These are phyloP conservation scores for Stramonita haemastoma DNA, from an alignment of 2,888 invertebrate species.

Conservation along the genomic window DNA sequence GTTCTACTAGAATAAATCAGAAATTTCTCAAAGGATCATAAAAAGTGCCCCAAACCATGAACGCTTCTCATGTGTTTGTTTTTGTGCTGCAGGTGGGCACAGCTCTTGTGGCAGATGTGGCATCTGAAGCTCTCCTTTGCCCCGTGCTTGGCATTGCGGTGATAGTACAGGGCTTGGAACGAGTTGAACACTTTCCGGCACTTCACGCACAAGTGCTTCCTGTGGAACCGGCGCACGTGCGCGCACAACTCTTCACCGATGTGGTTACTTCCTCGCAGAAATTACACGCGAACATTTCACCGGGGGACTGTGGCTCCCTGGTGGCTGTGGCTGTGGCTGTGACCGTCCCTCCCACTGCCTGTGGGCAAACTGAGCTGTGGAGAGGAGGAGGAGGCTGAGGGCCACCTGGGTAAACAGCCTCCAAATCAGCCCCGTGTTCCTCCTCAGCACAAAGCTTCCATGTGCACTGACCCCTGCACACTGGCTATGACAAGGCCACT, in stretches of 20 bases:
- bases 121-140: not conserved
- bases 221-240: not conserved
- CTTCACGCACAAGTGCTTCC: not conserved
- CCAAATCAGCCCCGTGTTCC: not conserved
- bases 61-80: conserved; percentile 6
- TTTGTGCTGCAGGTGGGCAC: conserved; percentile 32
- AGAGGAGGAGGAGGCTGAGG: not conserved
- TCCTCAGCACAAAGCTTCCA: not conserved
- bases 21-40: not conserved
- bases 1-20: not conserved
- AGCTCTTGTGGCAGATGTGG: conserved; percentile 6
- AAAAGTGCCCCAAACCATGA: not conserved
- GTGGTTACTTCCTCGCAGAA: not conserved
- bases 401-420: not conserved
- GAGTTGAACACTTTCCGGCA: conserved; percentile 24
- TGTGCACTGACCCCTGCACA: conserved; percentile 12
- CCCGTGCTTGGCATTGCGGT: conserved; percentile 33
- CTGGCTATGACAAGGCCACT: not conserved
- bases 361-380: not conserved
- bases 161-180: conserved; percentile 17
- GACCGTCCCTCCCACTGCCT: not conserved
- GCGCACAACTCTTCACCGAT: not conserved
- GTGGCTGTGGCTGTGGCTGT: no score
- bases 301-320: not conserved
- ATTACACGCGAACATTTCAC: not conserved